Evolutionary conservation across 2,113 vertebrate genomes (phyloP).

Genomic region (Daubentonia madagascariensis): DNA sequence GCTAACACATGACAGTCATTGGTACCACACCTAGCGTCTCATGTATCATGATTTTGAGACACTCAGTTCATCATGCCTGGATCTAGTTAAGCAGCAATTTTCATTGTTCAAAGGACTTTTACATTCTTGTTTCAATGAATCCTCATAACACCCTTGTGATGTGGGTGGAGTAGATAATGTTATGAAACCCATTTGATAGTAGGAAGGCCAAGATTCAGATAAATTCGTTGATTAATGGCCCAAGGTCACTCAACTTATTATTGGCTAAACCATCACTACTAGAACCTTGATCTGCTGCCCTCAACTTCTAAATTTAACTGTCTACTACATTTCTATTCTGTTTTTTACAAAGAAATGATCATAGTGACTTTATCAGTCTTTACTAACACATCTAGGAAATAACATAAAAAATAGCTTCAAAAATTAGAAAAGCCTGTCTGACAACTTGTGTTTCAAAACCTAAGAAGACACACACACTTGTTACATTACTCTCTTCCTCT

Average conservation of each 20-base stretch:
- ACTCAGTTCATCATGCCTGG: not conserved
- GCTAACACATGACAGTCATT: not conserved
- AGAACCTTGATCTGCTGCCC: not conserved
- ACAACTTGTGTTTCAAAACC: not conserved
- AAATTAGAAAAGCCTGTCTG: not conserved
- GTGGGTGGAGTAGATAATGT: not conserved
- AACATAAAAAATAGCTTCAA: not conserved
- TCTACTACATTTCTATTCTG: not conserved
- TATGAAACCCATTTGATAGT: not conserved
- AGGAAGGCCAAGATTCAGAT: not conserved
- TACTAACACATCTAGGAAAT: not conserved
- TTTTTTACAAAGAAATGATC: not conserved
- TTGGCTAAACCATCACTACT: not conserved
- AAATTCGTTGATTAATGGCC: not conserved
- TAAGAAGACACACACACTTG: not conserved
- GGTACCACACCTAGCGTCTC: not conserved
- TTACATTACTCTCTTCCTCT: not conserved
- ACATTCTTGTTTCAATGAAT: not conserved
- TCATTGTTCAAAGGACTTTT: not conserved
- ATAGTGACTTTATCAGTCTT: not conserved
- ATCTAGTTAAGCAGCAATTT: not conserved
- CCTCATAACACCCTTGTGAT: not conserved
- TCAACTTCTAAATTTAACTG: not conserved
- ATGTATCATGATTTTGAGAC: not conserved
- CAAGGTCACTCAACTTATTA: not conserved